Percentiles rank a stretch among this genome's conserved stretches.
Evolutionary conservation across 2,113 vertebrate genomes (phyloP).

Genomic region (Lampris incognitus): DNA sequence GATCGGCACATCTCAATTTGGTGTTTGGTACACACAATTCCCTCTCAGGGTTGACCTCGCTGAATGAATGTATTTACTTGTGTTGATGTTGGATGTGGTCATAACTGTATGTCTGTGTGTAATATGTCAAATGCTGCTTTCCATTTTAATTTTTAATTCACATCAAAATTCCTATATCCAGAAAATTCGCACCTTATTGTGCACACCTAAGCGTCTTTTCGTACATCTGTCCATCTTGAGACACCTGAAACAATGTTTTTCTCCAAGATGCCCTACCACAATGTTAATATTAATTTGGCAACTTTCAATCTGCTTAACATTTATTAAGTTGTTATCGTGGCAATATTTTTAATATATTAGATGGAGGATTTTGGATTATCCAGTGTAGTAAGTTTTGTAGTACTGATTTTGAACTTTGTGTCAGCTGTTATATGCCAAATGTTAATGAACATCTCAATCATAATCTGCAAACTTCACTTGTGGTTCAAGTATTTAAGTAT

Average conservation of each 20-base stretch:
- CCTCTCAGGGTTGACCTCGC: constrained; percentile 20
- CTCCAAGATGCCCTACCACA: neutral
- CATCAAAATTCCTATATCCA: neutral
- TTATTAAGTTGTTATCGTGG: neutral
- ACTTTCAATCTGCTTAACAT: neutral
- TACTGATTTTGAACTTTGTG: neutral
- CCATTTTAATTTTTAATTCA: neutral
- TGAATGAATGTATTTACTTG: neutral
- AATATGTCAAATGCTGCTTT: neutral
- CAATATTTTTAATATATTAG: neutral
- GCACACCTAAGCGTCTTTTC: neutral
- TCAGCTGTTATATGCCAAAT: neutral
- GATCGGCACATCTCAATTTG: neutral
- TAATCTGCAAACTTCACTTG: neutral
- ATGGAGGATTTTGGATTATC: neutral
- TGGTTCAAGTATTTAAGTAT: neutral
- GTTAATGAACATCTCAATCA: neutral
- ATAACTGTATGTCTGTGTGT: neutral
- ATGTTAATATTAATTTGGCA: neutral
- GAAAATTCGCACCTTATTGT: neutral
- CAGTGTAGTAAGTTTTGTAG: neutral
- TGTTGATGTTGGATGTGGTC: neutral
- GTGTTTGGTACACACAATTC: constrained; percentile 7
- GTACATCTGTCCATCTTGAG: too few relatives aligned
- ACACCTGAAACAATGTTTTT: neutral